Evolutionary conservation across 2,797 vertebrate genomes (phyloP).

Genomic region (Decapterus maruadsi): DNA sequence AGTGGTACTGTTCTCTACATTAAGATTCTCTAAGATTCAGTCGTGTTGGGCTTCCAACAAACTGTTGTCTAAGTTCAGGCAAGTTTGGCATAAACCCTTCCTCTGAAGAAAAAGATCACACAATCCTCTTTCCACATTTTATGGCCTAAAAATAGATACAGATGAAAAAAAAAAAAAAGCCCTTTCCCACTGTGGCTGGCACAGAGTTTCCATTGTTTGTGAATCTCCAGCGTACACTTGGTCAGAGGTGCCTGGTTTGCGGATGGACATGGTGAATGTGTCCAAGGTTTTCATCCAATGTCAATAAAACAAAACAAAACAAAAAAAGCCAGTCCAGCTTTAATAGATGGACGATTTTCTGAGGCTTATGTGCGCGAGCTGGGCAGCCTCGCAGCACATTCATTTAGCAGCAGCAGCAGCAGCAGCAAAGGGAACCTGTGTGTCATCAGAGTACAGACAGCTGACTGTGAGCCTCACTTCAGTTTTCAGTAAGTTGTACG

Average conservation of each 20-base stretch:
- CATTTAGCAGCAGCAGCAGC: conserved; percentile 56
- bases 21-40: conserved; percentile 56
- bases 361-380: conserved; percentile 49
- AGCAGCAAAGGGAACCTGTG: conserved; percentile 69
- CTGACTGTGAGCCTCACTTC: conserved; percentile 61
- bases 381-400: conserved; percentile 34
- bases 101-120: conserved; percentile 16
- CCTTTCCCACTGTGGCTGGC: conserved; percentile 43
- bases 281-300: conserved; percentile 39
- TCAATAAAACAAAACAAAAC: conserved; percentile 35
- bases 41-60: conserved; percentile 54
- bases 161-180: conserved; percentile 2
- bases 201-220: conserved; percentile 52
- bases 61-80: conserved; percentile 46
- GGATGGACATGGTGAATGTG: conserved; percentile 14
- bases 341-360: conserved; percentile 50
- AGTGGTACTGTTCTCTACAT: conserved; percentile 56
- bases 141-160: conserved; percentile 15
- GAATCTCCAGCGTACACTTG: conserved; percentile 44
- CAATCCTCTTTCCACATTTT: conserved; percentile 36
- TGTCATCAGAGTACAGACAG: conserved; percentile 70
- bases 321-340: conserved; percentile 40
- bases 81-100: conserved; percentile 63
- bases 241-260: conserved; percentile 45
- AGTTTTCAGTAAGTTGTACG: conserved; percentile 60